Evolutionary conservation across 2,888 invertebrate genomes (phyloP).

Genomic region (Xestia sexstrigata): DNA sequence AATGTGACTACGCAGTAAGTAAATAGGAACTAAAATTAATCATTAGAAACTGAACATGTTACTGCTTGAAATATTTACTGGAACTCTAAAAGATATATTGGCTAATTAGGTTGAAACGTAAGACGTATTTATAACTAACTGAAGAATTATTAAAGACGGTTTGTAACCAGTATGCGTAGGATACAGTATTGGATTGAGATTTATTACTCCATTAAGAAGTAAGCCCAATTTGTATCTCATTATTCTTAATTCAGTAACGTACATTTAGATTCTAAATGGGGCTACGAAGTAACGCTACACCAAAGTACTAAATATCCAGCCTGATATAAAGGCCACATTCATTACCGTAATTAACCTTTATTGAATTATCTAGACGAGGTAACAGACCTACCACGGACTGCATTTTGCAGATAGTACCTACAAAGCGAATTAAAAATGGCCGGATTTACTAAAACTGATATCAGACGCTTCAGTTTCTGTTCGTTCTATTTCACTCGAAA

Average conservation of each 20-base stretch:
- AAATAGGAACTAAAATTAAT: conserved; percentile 39
- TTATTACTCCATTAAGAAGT: conserved; percentile 27
- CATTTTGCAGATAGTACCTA: conserved; percentile 15
- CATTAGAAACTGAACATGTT: conserved; percentile 21
- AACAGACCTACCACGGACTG: neutral
- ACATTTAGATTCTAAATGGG: neutral
- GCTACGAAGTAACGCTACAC: conserved; percentile 5
- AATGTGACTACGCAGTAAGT: conserved; percentile 18
- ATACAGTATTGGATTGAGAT: conserved; percentile 19
- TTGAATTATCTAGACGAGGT: conserved; percentile 29
- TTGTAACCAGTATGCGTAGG: conserved; percentile 6
- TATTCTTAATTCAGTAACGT: conserved; percentile 10
- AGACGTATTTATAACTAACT: conserved; percentile 47
- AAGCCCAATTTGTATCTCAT: conserved; percentile 9
- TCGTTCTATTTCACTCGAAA: neutral
- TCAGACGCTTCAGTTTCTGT: neutral
- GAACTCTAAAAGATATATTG: conserved; percentile 40
- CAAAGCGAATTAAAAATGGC: conserved; percentile 42
- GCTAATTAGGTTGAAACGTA: conserved; percentile 34
- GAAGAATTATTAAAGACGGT: conserved; percentile 15
- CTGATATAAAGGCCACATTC: conserved; percentile 15
- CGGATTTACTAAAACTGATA: conserved; percentile 4
- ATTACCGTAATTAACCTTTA: conserved; percentile 38
- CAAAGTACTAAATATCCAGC: conserved; percentile 16
- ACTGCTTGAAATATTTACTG: conserved; percentile 54